These are phyloP conservation scores for Podotricha telesiphe DNA, from an alignment of 2,888 invertebrate species.

Conservation along the genomic window DNA sequence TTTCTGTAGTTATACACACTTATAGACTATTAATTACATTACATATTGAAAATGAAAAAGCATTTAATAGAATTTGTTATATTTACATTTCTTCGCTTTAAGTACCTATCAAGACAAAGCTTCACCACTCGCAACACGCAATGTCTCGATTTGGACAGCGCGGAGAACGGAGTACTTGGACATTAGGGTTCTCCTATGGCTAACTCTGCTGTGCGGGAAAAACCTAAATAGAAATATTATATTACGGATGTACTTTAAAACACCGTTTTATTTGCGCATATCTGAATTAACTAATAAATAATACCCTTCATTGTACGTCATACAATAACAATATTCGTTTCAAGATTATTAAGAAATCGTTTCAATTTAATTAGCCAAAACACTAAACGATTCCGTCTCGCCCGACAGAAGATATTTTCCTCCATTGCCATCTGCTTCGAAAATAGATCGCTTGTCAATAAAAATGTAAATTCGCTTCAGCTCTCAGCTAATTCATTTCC, in stretches of 20 bases:
- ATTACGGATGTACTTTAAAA: too few species aligned
- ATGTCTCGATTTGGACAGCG: too few species aligned
- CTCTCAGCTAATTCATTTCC: conserved; percentile 82
- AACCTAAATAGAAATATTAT: too few species aligned
- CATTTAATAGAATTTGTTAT: neutral
- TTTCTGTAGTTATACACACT: conserved; percentile 9
- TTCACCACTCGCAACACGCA: too few species aligned
- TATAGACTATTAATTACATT: neutral
- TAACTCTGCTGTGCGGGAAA: too few species aligned
- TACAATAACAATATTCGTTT: neutral
- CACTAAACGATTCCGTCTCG: conserved; percentile 22
- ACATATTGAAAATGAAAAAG: neutral
- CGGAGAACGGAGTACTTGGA: too few species aligned
- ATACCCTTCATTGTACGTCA: too few species aligned
- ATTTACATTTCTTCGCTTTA: too few species aligned
- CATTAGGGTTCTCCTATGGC: too few species aligned
- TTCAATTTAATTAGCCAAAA: conserved; percentile 15
- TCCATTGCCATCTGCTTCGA: conserved; percentile 73
- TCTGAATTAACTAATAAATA: too few species aligned
- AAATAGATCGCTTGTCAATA: conserved; percentile 83
- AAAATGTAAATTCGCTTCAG: conserved; percentile 82
- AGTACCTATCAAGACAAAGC: too few species aligned
- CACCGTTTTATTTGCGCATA: too few species aligned
- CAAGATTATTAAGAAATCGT: neutral
- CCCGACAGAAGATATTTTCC: conserved; percentile 52